Percentiles rank a stretch among this genome's conserved stretches.
These are phyloP conservation scores for Gobiocypris rarus DNA, from an alignment of 2,113 vertebrate genomes.

Conservation along the genomic window DNA sequence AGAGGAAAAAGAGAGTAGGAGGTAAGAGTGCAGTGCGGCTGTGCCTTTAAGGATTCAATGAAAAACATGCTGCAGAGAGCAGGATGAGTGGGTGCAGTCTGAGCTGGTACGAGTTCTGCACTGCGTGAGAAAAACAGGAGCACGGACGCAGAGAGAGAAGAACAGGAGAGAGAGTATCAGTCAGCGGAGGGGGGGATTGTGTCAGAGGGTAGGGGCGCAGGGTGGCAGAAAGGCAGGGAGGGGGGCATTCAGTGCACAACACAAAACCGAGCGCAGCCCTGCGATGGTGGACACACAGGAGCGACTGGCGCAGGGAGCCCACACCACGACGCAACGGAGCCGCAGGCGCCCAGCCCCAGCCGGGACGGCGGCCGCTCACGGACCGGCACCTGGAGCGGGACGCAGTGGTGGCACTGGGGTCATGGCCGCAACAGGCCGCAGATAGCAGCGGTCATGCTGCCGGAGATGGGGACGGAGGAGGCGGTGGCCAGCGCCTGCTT, in stretches of 20 bases:
- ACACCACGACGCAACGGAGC: constrained; percentile 45
- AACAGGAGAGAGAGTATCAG: constrained; percentile 39
- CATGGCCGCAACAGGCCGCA: constrained; percentile 48
- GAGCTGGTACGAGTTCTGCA: constrained; percentile 45
- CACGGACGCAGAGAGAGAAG: constrained; percentile 27
- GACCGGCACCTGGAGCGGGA: constrained; percentile 31
- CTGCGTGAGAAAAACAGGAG: constrained; percentile 52
- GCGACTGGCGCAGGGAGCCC: constrained; percentile 51
- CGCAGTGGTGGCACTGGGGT: constrained; percentile 44
- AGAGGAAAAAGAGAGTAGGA: not conserved
- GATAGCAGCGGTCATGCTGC: constrained; percentile 53
- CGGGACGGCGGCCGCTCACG: not conserved
- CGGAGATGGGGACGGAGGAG: constrained; percentile 62
- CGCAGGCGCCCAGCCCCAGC: constrained; percentile 34
- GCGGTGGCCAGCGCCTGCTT: constrained; percentile 79
- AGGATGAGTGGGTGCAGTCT: constrained; percentile 60
- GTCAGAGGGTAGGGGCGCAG: constrained; percentile 41
- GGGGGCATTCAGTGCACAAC: constrained; percentile 30
- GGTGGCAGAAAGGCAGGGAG: constrained; percentile 38
- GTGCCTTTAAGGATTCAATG: constrained; percentile 58
- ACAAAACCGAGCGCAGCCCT: constrained; percentile 49
- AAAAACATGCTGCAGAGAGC: constrained; percentile 54
- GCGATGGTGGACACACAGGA: constrained; percentile 59
- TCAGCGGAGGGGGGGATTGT: constrained; percentile 24
- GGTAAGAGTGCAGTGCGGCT: constrained; percentile 23